Percentiles rank a stretch among this genome's conserved stretches.
phyloP scores from a whole-genome alignment of 2,113 vertebrate species.

The Hemichromis elongatus region DNA sequence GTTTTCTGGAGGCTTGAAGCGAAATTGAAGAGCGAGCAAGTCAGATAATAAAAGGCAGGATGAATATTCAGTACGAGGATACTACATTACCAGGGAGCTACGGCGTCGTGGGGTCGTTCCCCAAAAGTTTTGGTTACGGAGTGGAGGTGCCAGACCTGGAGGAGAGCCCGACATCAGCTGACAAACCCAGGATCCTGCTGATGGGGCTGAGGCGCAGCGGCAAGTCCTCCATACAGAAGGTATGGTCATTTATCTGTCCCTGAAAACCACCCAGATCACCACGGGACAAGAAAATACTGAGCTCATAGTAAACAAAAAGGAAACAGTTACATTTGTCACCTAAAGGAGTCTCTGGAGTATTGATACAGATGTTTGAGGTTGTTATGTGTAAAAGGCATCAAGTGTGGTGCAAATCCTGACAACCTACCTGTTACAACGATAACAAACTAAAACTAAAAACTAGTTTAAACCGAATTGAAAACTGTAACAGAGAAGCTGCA shows the following conservation, averaged over 20 bases:
- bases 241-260: conserved; percentile 22
- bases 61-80: conserved; percentile 89
- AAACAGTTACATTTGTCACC: neutral
- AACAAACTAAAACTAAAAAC: neutral
- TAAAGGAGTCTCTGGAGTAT: neutral
- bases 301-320: neutral
- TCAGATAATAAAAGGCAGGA: conserved; percentile 28
- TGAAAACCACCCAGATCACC: neutral
- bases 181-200: conserved; percentile 89
- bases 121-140: conserved; percentile 90
- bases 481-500: neutral
- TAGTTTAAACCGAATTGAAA: neutral
- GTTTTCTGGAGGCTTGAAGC: neutral
- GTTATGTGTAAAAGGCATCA: neutral
- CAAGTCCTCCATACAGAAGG: conserved; percentile 99
- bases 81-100: conserved; percentile 76
- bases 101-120: conserved; percentile 83
- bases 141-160: conserved; percentile 82
- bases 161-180: conserved; percentile 68
- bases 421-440: neutral
- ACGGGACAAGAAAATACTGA: neutral
- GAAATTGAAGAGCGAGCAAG: neutral
- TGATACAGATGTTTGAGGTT: neutral
- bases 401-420: neutral
- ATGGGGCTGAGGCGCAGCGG: conserved; percentile 94